Percentiles rank a stretch among this genome's conserved stretches.
Conservation (phyloP, 2,113 vertebrate species). For the Epinephelus lanceolatus region DNA sequence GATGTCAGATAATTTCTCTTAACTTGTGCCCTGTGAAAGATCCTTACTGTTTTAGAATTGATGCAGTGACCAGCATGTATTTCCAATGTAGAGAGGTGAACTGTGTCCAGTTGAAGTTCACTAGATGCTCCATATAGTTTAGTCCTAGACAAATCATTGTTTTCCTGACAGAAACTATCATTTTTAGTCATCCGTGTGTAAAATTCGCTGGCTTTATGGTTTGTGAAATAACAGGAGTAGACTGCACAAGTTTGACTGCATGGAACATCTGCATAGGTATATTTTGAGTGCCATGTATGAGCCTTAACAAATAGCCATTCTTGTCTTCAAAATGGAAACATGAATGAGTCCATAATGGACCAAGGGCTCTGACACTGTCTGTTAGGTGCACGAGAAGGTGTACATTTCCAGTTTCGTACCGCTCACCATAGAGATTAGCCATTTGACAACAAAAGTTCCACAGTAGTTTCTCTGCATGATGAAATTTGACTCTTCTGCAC, state of each 20-base stretch:
- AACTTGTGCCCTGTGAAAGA: too few species aligned
- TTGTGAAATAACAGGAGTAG: not conserved
- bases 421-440: not conserved
- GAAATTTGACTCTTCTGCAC: too few species aligned
- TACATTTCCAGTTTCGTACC: not conserved
- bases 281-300: constrained; percentile 7
- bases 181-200: not conserved
- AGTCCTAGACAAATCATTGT: too few species aligned
- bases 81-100: too few species aligned
- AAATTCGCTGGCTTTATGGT: not conserved
- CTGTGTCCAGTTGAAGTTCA: too few species aligned
- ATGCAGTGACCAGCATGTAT: too few species aligned
- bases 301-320: not conserved
- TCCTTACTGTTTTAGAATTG: too few species aligned
- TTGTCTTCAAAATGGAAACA: constrained; percentile 3
- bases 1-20: too few species aligned
- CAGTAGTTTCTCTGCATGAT: not conserved
- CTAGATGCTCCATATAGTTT: too few species aligned
- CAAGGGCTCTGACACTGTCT: not conserved
- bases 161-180: not conserved
- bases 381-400: not conserved
- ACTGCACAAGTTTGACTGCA: not conserved
- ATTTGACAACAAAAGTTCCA: not conserved
- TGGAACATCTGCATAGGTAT: not conserved
- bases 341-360: not conserved